Percentiles rank a stretch among this genome's conserved stretches.
phyloP scores from a whole-genome alignment of 2,888 invertebrate species.

The Callyntrura guangdongensis region DNA sequence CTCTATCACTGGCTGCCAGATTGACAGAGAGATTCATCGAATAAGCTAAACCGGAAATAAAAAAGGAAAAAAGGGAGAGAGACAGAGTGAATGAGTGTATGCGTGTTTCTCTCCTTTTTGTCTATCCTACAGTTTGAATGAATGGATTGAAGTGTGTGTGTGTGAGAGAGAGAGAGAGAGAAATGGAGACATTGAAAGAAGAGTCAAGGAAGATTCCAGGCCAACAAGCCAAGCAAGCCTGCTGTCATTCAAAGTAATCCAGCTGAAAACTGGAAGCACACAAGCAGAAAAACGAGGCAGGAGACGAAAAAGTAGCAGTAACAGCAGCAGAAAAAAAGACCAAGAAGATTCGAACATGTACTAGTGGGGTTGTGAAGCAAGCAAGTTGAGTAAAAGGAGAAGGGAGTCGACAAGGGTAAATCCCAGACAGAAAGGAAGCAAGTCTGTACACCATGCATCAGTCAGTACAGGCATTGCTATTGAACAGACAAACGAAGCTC shows the following conservation, averaged over 20 bases:
- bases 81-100: slow-evolving; percentile 33
- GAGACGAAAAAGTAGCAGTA: background rate
- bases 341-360: background rate
- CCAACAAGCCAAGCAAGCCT: slow-evolving; percentile 77
- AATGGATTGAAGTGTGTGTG: slow-evolving; percentile 35
- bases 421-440: slow-evolving; percentile 9
- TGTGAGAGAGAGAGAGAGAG: background rate
- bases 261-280: slow-evolving; percentile 74
- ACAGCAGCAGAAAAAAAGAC: slow-evolving; percentile 10
- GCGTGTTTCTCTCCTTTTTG: slow-evolving; percentile 32
- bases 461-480: background rate
- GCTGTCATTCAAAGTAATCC: slow-evolving; percentile 78
- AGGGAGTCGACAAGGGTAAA: slow-evolving; percentile 29
- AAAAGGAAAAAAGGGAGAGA: slow-evolving; percentile 42
- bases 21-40: slow-evolving; percentile 67
- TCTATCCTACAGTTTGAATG: slow-evolving; percentile 23
- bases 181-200: slow-evolving; percentile 48
- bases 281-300: slow-evolving; percentile 55
- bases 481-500: background rate
- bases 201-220: slow-evolving; percentile 49
- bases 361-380: background rate
- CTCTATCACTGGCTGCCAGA: slow-evolving; percentile 50
- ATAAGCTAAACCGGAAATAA: slow-evolving; percentile 73
- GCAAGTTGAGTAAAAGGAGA: slow-evolving; percentile 30
- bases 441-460: background rate